Percentiles rank a stretch among this genome's conserved stretches.
phyloP scores from a whole-genome alignment of 2,888 invertebrate species.

The Cephus rjabovi region DNA sequence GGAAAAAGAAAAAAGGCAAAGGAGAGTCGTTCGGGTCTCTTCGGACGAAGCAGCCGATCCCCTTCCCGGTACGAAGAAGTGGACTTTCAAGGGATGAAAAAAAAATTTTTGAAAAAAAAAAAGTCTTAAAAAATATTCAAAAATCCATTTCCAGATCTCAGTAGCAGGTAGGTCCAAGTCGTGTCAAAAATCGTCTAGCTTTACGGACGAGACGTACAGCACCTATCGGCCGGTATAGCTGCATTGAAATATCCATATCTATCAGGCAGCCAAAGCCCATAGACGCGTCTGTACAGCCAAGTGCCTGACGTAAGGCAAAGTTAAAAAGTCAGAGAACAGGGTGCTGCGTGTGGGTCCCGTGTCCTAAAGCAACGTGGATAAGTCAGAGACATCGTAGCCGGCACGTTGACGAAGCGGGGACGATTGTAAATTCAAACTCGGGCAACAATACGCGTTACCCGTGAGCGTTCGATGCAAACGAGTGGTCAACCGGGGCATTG shows the following conservation, averaged over 20 bases:
- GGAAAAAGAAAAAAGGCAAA: not conserved
- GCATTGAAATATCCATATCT: not conserved
- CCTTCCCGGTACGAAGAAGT: not conserved
- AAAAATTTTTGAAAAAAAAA: not conserved
- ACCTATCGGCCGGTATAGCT: not conserved
- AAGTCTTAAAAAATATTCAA: not conserved
- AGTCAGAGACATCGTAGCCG: not conserved
- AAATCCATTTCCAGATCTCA: not conserved
- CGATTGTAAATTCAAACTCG: not conserved
- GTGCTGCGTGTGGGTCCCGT: no score
- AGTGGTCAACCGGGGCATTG: conserved; percentile 49
- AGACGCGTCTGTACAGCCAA: not conserved
- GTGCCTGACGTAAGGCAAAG: not conserved
- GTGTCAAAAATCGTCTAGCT: not conserved
- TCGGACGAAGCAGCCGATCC: not conserved
- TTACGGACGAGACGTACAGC: not conserved
- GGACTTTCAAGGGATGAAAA: not conserved
- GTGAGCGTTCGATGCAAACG: conserved; percentile 19
- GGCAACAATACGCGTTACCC: not conserved
- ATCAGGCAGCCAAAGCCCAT: not conserved
- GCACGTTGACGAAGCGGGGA: not conserved
- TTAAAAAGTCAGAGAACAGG: not conserved
- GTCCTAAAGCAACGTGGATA: no score
- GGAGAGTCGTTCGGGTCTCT: not conserved
- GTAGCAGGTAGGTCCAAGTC: not conserved